phyloP scores from a whole-genome alignment of 2,888 invertebrate species.

The Amiota mariae region DNA sequence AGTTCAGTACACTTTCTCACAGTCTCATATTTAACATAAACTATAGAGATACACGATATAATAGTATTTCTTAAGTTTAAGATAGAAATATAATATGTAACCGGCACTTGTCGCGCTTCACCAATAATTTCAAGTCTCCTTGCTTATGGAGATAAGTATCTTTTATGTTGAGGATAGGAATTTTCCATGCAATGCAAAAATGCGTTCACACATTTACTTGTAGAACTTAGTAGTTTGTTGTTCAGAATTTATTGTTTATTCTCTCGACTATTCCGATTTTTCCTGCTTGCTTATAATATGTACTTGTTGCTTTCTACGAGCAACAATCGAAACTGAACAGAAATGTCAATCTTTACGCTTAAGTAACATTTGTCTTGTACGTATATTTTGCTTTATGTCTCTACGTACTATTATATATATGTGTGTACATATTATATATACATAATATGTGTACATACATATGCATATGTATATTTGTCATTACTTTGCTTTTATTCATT shows the following conservation, averaged over 20 bases:
- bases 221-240: background rate
- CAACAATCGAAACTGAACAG: slow-evolving; percentile 63
- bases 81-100: background rate
- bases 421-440: no score
- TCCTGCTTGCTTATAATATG: slow-evolving; percentile 39
- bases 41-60: no score
- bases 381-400: slow-evolving; percentile 21
- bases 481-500: slow-evolving; percentile 10
- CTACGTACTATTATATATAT: no score
- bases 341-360: slow-evolving; percentile 52
- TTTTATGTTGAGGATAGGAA: slow-evolving; percentile 1
- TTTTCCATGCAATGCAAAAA: slow-evolving; percentile 7
- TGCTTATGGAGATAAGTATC: background rate
- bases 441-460: no score
- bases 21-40: no score
- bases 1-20: background rate
- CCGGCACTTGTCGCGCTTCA: slow-evolving; percentile 63
- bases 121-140: slow-evolving; percentile 25
- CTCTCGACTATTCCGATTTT: background rate
- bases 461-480: background rate
- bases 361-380: slow-evolving; percentile 52
- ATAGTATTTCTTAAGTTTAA: background rate
- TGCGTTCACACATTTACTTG: background rate
- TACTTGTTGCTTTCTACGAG: slow-evolving; percentile 61
- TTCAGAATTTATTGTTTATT: background rate